Percentiles rank a stretch among this genome's conserved stretches.
Evolutionary conservation across 2,797 vertebrate genomes (phyloP).

Genomic region (Helicolenus hilgendorfi): DNA sequence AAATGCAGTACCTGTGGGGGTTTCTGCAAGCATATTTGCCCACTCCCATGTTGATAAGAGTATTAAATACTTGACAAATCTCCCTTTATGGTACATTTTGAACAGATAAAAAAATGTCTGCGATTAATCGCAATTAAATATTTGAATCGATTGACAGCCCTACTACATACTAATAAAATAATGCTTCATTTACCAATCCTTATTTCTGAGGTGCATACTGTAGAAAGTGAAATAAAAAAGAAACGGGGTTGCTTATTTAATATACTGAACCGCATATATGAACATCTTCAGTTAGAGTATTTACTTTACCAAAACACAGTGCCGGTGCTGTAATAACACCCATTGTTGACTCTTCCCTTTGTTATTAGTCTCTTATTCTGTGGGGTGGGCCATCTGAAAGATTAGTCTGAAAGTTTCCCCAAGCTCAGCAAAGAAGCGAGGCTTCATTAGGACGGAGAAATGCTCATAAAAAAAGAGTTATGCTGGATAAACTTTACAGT

Average conservation of each 20-base stretch:
- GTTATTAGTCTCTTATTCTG: constrained; percentile 20
- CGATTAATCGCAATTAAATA: too few species aligned
- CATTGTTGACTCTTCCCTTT: constrained; percentile 1
- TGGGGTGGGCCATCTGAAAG: constrained; percentile 56
- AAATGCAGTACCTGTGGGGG: too few species aligned
- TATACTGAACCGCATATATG: neutral
- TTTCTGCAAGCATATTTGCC: too few species aligned
- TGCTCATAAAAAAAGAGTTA: constrained; percentile 79
- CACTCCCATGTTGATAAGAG: too few species aligned
- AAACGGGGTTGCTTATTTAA: neutral
- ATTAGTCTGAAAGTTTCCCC: constrained; percentile 65
- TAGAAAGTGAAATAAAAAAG: neutral
- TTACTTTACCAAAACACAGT: neutral
- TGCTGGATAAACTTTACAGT: constrained; percentile 71
- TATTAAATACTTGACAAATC: too few species aligned
- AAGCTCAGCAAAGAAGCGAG: constrained; percentile 64
- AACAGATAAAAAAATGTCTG: too few species aligned
- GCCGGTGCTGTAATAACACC: neutral
- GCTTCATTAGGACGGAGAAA: constrained; percentile 75
- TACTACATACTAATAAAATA: neutral
- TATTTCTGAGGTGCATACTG: neutral
- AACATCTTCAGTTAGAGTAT: neutral
- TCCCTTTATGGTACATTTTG: too few species aligned
- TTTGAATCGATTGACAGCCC: too few species aligned
- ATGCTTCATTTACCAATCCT: fast-evolving